Conservation (phyloP, 2,113 vertebrate species). For the Herpetotheres cachinnans region DNA sequence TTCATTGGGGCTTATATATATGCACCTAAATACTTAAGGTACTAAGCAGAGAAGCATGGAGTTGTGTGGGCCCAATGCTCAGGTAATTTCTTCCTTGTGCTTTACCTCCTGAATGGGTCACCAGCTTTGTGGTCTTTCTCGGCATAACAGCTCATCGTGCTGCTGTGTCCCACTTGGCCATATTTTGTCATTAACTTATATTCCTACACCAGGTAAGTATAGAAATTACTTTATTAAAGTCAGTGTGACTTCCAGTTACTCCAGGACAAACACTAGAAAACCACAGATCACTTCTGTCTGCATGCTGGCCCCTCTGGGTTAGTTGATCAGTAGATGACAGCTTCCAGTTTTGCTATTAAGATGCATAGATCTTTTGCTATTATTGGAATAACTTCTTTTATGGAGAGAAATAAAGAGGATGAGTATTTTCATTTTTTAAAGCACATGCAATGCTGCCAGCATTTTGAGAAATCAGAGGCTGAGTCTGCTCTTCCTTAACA, state of each 20-base stretch:
- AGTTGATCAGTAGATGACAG: neutral
- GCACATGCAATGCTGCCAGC: neutral
- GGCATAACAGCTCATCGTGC: fast-evolving
- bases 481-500: neutral
- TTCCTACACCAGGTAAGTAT: neutral
- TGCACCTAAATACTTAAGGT: neutral
- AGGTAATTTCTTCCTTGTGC: neutral
- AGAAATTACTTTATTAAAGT: neutral
- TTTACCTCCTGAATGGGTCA: neutral
- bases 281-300: neutral
- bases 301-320: fast-evolving
- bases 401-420: neutral
- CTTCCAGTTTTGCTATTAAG: neutral
- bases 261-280: neutral
- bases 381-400: neutral
- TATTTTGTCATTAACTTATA: neutral
- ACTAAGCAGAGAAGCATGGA: neutral
- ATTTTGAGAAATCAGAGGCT: neutral
- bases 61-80: neutral
- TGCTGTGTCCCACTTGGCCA: neutral
- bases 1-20: neutral
- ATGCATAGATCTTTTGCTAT: neutral
- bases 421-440: neutral
- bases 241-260: neutral
- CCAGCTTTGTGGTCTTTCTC: neutral